A percentile compares a stretch with the other conserved stretches of the same genome.
These are phyloP conservation scores for Sminthurides aquaticus DNA, from an alignment of 2,888 invertebrate genomes.

Conservation along the genomic window DNA sequence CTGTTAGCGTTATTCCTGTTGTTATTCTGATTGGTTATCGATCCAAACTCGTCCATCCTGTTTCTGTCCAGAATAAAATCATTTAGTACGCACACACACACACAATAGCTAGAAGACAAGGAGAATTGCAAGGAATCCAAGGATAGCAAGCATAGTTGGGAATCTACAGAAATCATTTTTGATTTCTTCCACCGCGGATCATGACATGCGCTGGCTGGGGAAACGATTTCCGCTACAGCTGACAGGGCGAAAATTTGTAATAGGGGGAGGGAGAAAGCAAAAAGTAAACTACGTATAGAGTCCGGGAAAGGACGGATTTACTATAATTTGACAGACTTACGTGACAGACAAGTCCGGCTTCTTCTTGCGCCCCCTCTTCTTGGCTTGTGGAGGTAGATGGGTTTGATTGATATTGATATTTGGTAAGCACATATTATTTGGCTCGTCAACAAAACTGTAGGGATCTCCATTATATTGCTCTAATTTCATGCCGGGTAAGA, in stretches of 20 bases:
- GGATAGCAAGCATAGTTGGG: too few relatives aligned
- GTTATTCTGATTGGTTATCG: conserved; percentile 20
- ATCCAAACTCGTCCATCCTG: conserved; percentile 31
- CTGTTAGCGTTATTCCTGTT: conserved; percentile 11
- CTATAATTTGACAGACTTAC: conserved; percentile 8
- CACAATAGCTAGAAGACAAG: conserved; percentile 1
- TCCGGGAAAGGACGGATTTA: too few relatives aligned
- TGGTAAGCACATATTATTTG: conserved; percentile 28
- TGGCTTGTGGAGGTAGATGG: conserved; percentile 54
- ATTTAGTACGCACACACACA: too few relatives aligned
- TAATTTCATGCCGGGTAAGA: conserved; percentile 26
- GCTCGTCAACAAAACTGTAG: conserved; percentile 65
- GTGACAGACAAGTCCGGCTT: conserved; percentile 50
- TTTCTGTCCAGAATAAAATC: too few relatives aligned
- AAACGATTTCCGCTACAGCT: too few relatives aligned
- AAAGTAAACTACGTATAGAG: too few relatives aligned
- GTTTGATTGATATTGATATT: conserved; percentile 45
- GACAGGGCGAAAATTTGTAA: too few relatives aligned
- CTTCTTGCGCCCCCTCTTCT: conserved; percentile 80
- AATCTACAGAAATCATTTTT: too few relatives aligned
- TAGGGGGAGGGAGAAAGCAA: too few relatives aligned
- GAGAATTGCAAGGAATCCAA: not conserved
- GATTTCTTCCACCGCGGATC: too few relatives aligned
- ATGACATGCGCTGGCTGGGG: too few relatives aligned
- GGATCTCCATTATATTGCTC: conserved; percentile 57